Base-by-base conservation (phyloP, 2,113 vertebrate species). In the Acrocephalus arundinaceus region DNA sequence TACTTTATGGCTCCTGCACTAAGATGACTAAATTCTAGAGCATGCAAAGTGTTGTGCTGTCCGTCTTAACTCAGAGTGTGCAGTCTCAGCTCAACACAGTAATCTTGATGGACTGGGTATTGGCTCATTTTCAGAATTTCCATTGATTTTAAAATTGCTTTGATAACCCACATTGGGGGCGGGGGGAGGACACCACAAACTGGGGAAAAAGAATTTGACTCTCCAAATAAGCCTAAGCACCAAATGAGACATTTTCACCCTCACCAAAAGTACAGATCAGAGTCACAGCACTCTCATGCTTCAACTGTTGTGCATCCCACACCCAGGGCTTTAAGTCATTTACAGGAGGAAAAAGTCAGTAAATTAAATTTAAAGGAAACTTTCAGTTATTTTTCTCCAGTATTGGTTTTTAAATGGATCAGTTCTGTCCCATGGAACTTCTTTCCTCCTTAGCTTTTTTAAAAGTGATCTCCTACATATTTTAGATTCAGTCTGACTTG, bases 81-180 rank as follows among this genome's bases (percentile, higher is more conserved):
- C 74, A 80, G 88, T 51, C 93, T 84, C 68, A 93, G 41, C 78
- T 30, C 55, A 74, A 93, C 83, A 79, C 51, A 72, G 70, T 48
- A 59, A 85, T 75, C 86, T 71, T 92, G 66, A 86, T 63, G 65
- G 92, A 96, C 48, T 21, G 3, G 6, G 6, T 17, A 13, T 22
- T 96, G 93, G 94, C 87, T 96, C 58, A 65, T 95, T 96, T 95
- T 97, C 95, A 97, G 93, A 93, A 45, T 79, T 91, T 68, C 52
- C 68, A 84, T 78, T 92, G 55, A 96, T 97, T 97, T 97, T 90
- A 62, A 96, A 96, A 95, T 92, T 95, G 76, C 65, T 97, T 93
- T 96, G 85, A 96, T 49, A 45, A 94, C 51, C 72, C 95, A 72
- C 41, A 46, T 73, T 96, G 70, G 71, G 3, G 22, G 73, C 54